These are phyloP conservation scores for Heliconius eleuchia DNA, from an alignment of 1,140 invertebrate species.

Conservation along the genomic window DNA sequence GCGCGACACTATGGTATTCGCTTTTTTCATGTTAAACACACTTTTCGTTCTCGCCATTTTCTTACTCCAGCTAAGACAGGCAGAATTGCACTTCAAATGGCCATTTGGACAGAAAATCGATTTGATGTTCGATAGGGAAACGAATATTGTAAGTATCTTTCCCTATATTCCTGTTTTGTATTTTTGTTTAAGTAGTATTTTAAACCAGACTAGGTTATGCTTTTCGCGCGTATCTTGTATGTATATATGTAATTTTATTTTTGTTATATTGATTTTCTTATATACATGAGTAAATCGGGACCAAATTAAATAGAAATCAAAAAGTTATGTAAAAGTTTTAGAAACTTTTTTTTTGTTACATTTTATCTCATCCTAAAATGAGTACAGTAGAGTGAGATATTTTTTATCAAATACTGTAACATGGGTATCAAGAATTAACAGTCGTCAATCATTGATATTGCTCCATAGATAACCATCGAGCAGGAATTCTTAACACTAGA, in stretches of 20 bases:
- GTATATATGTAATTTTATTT: too few relatives aligned
- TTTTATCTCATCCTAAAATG: too few relatives aligned
- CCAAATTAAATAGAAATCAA: too few relatives aligned
- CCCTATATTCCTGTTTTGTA: background rate
- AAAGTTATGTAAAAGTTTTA: too few relatives aligned
- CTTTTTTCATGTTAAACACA: conserved; percentile 98
- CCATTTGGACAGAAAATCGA: conserved; percentile 94
- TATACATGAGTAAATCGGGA: too few relatives aligned
- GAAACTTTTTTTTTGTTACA: too few relatives aligned
- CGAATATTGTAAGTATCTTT: conserved; percentile 87
- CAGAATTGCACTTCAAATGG: conserved; percentile 95
- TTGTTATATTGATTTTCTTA: too few relatives aligned
- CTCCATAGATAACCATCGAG: conserved; percentile 86
- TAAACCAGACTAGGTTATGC: too few relatives aligned
- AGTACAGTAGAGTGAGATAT: too few relatives aligned
- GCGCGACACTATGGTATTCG: conserved; percentile 95
- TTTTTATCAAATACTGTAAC: too few relatives aligned
- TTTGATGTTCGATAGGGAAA: conserved; percentile 90
- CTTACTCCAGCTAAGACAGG: conserved; percentile 96
- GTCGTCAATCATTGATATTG: background rate
- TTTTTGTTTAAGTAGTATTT: background rate
- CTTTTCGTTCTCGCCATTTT: conserved; percentile 98
- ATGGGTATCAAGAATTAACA: too few relatives aligned
- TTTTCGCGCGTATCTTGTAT: too few relatives aligned
- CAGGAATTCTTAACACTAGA: conserved; percentile 94